Conservation (phyloP, 2,113 vertebrate genomes). For the Dendrocopos noguchii region DNA sequence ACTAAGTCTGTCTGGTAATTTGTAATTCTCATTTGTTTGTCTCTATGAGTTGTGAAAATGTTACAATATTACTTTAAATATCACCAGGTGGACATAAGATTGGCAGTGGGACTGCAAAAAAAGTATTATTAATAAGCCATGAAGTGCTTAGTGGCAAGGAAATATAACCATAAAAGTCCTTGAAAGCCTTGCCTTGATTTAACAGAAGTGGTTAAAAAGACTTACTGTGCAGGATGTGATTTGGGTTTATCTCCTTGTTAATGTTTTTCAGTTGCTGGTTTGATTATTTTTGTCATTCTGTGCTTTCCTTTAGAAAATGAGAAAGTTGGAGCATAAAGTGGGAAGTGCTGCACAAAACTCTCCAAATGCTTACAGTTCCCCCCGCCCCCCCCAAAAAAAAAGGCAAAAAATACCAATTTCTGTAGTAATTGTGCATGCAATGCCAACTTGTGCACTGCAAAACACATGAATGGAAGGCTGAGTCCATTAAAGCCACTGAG, state of each 20-base stretch:
- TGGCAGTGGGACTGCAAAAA: background rate
- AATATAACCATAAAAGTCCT: background rate
- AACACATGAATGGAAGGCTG: background rate
- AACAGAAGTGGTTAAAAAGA: constrained; percentile 20
- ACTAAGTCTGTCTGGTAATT: background rate
- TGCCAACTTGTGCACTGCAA: background rate
- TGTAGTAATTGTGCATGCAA: background rate
- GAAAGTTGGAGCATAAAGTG: background rate
- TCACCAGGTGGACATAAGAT: constrained; percentile 2
- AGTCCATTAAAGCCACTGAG: background rate
- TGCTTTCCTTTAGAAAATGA: constrained; percentile 6
- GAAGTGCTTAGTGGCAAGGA: background rate
- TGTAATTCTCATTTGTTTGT: background rate
- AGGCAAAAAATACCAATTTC: background rate
- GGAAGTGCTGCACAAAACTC: background rate
- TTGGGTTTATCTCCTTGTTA: constrained; percentile 23
- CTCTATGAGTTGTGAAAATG: background rate
- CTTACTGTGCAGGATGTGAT: constrained; percentile 20
- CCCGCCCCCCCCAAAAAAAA: background rate
- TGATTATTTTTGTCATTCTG: constrained; percentile 37
- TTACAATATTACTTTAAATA: background rate
- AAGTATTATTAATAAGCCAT: background rate
- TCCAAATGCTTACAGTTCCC: background rate
- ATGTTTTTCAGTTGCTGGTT: background rate
- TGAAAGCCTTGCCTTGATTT: constrained; percentile 28